A percentile compares a stretch with the other conserved stretches of the same genome.
Evolutionary conservation across 2,888 invertebrate species (phyloP).

Genomic region (Drosophila subsilvestris): DNA sequence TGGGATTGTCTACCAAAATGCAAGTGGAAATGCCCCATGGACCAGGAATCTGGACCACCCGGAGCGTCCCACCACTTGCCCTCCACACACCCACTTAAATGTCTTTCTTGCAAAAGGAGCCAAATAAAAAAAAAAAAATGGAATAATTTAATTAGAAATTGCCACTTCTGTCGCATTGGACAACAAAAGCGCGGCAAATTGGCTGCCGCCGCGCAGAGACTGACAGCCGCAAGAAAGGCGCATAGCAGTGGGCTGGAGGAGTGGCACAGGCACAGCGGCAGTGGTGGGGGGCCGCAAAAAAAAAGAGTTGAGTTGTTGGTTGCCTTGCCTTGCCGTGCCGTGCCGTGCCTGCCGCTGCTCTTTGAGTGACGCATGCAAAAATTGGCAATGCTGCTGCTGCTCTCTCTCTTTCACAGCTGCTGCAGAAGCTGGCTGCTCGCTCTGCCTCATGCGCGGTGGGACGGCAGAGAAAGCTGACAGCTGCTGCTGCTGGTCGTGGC

Average conservation of each 20-base stretch:
- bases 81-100: conserved; percentile 11
- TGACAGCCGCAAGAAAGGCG: conserved; percentile 27
- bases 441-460: not conserved
- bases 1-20: conserved; percentile 33
- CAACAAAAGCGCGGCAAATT: conserved; percentile 75
- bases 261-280: not conserved
- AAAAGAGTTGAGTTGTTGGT: conserved; percentile 60
- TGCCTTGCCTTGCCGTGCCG: conserved; percentile 44
- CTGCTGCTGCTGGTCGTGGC: conserved; percentile 45
- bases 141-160: conserved; percentile 80
- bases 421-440: conserved; percentile 11
- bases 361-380: conserved; percentile 74
- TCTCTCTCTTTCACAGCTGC: conserved; percentile 37
- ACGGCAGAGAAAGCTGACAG: conserved; percentile 53
- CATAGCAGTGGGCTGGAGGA: not conserved
- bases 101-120: conserved; percentile 4
- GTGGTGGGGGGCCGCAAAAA: conserved; percentile 18
- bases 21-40: conserved; percentile 13
- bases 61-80: conserved; percentile 32
- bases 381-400: conserved; percentile 52
- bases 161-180: conserved; percentile 72
- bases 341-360: conserved; percentile 35
- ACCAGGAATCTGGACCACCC: conserved; percentile 41
- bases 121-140: conserved; percentile 51
- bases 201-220: conserved; percentile 55